These are phyloP conservation scores for Lissonota sp. DNA, from an alignment of 2,888 invertebrate genomes.

Conservation along the genomic window DNA sequence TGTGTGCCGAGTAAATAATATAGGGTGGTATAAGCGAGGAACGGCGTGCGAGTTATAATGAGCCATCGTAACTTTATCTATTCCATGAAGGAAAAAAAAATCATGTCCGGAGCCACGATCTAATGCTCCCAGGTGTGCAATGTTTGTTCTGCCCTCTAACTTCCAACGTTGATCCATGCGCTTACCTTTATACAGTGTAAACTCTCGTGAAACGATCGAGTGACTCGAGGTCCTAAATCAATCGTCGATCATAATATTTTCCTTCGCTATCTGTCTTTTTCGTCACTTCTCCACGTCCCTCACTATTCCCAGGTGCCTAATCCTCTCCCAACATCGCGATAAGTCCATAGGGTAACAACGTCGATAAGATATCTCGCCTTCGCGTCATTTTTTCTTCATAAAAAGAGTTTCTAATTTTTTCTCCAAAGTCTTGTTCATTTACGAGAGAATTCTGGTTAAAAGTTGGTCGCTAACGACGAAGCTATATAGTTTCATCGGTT, in stretches of 20 bases:
- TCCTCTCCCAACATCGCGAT: not conserved
- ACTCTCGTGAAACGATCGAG: conserved; percentile 14
- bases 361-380: no score
- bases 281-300: not conserved
- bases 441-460: no score
- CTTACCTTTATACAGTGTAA: conserved; percentile 3
- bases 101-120: conserved; percentile 35
- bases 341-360: no score
- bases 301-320: not conserved
- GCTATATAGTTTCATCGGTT: no score
- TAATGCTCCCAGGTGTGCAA: conserved; percentile 55
- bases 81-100: conserved; percentile 56
- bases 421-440: no score
- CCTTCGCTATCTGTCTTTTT: not conserved
- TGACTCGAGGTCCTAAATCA: conserved; percentile 27
- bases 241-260: conserved; percentile 20
- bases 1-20: conserved; percentile 63
- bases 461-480: no score
- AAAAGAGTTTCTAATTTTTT: no score
- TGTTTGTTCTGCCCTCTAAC: conserved; percentile 56
- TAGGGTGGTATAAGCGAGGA: conserved; percentile 33
- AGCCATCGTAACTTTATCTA: conserved; percentile 63
- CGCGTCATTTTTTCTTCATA: no score
- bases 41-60: conserved; percentile 26
- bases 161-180: conserved; percentile 44